phyloP scores from a whole-genome alignment of 2,113 vertebrate genomes.

The Eulemur rufifrons region DNA sequence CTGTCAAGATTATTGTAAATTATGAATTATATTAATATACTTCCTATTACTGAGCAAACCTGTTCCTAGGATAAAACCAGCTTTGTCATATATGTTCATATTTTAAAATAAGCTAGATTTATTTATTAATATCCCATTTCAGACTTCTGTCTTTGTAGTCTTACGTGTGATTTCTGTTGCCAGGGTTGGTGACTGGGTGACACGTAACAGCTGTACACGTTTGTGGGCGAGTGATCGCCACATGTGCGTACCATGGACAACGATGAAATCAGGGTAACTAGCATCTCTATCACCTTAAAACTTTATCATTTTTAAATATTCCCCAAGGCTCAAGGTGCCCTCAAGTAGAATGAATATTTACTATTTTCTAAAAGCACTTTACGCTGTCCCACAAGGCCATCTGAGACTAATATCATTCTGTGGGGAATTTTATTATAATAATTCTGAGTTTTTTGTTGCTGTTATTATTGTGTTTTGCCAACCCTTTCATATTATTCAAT shows the following conservation, averaged over 20 bases:
- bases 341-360: not conserved
- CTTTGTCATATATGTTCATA: not conserved
- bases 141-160: not conserved
- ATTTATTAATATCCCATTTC: not conserved
- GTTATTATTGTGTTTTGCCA: not conserved
- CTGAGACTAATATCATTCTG: not conserved
- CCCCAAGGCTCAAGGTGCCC: too few relatives aligned
- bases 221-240: not conserved
- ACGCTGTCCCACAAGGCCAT: not conserved
- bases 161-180: fast-evolving
- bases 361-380: not conserved
- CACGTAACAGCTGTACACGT: not conserved
- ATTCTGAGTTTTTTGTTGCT: not conserved
- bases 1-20: not conserved
- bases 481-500: not conserved
- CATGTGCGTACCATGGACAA: not conserved
- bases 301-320: not conserved
- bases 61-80: not conserved
- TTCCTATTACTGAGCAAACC: not conserved
- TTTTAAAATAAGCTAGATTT: too few relatives aligned
- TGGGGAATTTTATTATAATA: not conserved
- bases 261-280: not conserved
- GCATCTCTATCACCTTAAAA: not conserved
- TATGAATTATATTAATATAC: not conserved
- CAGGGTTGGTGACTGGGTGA: not conserved